A percentile compares a stretch with the other conserved stretches of the same genome.
These are phyloP conservation scores for Euphonia xanthogaster DNA, from an alignment of 2,797 vertebrate genomes.

Conservation along the genomic window DNA sequence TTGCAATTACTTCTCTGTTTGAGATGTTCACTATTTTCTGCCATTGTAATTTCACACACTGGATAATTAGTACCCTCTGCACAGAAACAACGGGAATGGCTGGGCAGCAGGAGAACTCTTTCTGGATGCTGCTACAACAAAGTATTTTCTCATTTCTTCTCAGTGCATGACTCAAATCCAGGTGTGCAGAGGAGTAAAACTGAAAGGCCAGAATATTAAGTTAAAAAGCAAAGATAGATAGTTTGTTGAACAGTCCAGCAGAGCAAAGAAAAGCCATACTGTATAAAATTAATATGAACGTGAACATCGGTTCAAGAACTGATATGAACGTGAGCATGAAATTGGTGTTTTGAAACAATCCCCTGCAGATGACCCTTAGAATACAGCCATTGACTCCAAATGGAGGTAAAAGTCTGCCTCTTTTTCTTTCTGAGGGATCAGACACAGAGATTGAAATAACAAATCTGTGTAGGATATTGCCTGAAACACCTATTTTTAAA, in stretches of 20 bases:
- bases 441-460: not conserved
- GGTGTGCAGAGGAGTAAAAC: constrained; percentile 13
- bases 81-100: constrained; percentile 14
- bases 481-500: not conserved
- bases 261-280: not conserved
- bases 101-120: not conserved
- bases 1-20: constrained; percentile 30
- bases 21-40: constrained; percentile 16
- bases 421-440: not conserved
- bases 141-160: not conserved
- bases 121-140: not conserved
- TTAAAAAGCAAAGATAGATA: not conserved
- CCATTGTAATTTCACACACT: constrained; percentile 30
- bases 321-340: not conserved
- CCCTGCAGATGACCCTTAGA: constrained; percentile 5
- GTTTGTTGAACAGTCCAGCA: not conserved
- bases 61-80: constrained; percentile 41
- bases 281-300: not conserved
- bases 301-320: not conserved
- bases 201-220: not conserved
- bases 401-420: not conserved
- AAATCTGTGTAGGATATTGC: not conserved
- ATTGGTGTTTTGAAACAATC: not conserved
- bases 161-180: not conserved
- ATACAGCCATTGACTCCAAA: not conserved